Evolutionary conservation across 2,888 invertebrate species (phyloP).

Genomic region (Dinocampus coccinellae): DNA sequence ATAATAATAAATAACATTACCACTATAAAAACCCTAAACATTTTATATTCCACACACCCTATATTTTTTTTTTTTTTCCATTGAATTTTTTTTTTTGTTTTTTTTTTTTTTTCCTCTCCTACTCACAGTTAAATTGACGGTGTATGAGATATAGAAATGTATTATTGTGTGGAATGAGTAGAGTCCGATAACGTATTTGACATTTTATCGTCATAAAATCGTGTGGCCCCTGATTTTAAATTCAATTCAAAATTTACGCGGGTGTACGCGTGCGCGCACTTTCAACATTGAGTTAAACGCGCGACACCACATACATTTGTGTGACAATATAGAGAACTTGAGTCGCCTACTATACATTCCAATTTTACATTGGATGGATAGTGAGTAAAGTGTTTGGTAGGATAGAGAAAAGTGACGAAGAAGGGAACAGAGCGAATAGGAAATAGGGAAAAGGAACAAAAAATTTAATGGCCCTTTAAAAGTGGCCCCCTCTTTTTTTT

Average conservation of each 20-base stretch:
- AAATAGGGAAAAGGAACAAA: constrained; percentile 59
- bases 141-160: not conserved
- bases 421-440: not conserved
- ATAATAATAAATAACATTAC: no score
- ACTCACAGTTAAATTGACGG: not conserved
- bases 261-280: constrained; percentile 21
- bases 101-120: not conserved
- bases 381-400: not conserved
- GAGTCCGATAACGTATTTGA: constrained; percentile 50
- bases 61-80: not conserved
- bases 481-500: no score
- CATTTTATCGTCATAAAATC: constrained; percentile 62
- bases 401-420: no score
- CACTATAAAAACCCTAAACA: not conserved
- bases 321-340: not conserved
- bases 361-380: not conserved
- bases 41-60: not conserved
- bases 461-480: constrained; percentile 65
- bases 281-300: not conserved
- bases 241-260: constrained; percentile 65
- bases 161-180: constrained; percentile 9
- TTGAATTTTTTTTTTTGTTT: not conserved
- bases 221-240: constrained; percentile 65
- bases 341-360: not conserved
- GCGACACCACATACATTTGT: not conserved